Conservation (phyloP, 2,797 vertebrate species). For the Aratinga solstitialis region DNA sequence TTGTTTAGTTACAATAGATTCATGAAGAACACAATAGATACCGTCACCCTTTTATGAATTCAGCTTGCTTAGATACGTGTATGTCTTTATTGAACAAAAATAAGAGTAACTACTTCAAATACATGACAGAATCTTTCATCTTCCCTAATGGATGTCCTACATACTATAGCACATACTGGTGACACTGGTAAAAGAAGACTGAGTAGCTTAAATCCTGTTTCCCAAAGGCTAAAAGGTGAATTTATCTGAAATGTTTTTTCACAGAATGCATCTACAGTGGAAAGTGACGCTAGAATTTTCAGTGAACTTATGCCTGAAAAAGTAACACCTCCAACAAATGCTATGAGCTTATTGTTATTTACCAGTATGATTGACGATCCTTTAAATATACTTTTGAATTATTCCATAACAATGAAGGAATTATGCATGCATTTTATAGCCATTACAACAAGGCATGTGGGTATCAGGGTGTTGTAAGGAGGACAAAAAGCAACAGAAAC, state of each 20-base stretch:
- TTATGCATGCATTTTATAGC: neutral
- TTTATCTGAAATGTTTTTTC: neutral
- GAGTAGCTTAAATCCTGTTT: neutral
- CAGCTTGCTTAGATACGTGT: neutral
- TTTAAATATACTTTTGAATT: constrained; percentile 32
- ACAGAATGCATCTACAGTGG: neutral
- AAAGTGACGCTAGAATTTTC: constrained; percentile 30
- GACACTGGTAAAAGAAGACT: neutral
- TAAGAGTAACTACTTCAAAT: constrained; percentile 7
- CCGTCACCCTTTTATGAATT: neutral
- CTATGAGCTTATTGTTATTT: constrained; percentile 32
- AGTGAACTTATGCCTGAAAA: constrained; percentile 48
- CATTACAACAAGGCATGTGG: neutral
- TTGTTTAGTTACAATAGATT: neutral
- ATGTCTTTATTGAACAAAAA: neutral
- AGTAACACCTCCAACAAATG: constrained; percentile 22
- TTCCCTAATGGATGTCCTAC: neutral
- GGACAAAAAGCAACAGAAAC: neutral
- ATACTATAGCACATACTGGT: neutral
- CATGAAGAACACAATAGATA: neutral
- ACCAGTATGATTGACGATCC: constrained; percentile 4
- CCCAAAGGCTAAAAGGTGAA: neutral
- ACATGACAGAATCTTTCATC: neutral
- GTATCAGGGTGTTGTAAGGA: neutral
- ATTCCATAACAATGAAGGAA: constrained; percentile 20